Percentiles rank a stretch among this genome's conserved stretches.
Evolutionary conservation across 2,888 invertebrate species (phyloP).

Genomic region (Mallateleia sp.): DNA sequence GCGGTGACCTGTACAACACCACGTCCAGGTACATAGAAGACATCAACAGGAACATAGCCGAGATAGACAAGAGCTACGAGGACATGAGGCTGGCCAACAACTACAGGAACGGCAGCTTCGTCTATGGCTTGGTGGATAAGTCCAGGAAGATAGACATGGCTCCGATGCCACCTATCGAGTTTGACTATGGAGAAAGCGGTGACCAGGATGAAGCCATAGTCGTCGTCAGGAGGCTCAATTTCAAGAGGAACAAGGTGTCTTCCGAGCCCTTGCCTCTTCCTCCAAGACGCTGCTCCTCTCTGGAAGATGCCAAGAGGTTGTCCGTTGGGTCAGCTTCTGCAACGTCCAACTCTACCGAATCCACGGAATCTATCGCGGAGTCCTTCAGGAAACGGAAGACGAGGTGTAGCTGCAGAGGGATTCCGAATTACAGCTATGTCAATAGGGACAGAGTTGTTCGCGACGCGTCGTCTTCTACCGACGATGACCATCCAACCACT

Average conservation of each 20-base stretch:
- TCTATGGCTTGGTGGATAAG: constrained; percentile 85
- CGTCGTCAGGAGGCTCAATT: constrained; percentile 42
- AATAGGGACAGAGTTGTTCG: constrained; percentile 5
- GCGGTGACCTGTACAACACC: constrained; percentile 86
- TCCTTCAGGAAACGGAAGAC: not conserved
- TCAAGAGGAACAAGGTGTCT: constrained; percentile 82
- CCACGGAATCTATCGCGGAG: constrained; percentile 87
- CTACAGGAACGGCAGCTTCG: constrained; percentile 76
- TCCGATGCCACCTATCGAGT: constrained; percentile 87
- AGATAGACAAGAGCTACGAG: constrained; percentile 87
- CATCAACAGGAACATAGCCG: constrained; percentile 87
- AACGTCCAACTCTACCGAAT: constrained; percentile 85
- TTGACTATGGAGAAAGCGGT: constrained; percentile 83
- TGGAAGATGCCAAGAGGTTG: constrained; percentile 85
- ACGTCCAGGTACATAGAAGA: constrained; percentile 87
- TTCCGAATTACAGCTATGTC: not conserved
- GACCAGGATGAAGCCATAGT: constrained; percentile 38
- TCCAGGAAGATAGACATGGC: constrained; percentile 85
- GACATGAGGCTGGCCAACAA: constrained; percentile 81
- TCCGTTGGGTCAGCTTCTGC: constrained; percentile 86
- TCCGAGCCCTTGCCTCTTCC: constrained; percentile 69
- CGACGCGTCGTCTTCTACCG: constrained; percentile 56
- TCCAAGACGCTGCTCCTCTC: constrained; percentile 84
- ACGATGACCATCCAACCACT: constrained; percentile 37
- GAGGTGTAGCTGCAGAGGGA: constrained; percentile 38